Evolutionary conservation across 2,113 vertebrate species (phyloP).

Genomic region (Toxotes chatareus): DNA sequence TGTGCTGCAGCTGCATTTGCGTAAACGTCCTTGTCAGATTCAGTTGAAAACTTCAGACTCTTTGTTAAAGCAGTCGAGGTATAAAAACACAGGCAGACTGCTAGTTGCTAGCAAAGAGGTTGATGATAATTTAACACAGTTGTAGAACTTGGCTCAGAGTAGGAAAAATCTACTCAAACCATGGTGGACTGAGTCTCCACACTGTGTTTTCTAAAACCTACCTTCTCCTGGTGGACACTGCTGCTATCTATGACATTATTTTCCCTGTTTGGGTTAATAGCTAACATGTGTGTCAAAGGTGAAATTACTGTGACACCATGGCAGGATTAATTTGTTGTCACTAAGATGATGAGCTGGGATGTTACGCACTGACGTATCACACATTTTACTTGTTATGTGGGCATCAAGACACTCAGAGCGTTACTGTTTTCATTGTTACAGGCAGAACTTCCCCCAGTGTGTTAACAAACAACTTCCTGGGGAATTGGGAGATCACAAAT

Average conservation of each 20-base stretch:
- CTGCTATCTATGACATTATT: background rate
- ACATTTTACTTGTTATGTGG: too few relatives aligned
- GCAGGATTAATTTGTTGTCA: background rate
- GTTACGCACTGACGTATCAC: background rate
- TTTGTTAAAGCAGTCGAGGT: background rate
- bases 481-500: constrained; percentile 2
- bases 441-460: background rate
- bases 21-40: background rate
- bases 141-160: background rate
- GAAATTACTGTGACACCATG: background rate
- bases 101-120: background rate
- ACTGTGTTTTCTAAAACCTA: background rate
- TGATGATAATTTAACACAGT: background rate
- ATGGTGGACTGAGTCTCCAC: background rate
- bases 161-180: background rate
- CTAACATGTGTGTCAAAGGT: background rate
- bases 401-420: background rate
- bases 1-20: background rate
- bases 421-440: constrained; percentile 10
- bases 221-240: background rate
- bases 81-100: background rate
- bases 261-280: background rate
- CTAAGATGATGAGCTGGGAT: background rate
- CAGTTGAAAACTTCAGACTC: background rate
- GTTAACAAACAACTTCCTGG: constrained; percentile 11